These are phyloP conservation scores for Pangasius sanitwongsei DNA, from an alignment of 2,797 vertebrate species.

Conservation along the genomic window DNA sequence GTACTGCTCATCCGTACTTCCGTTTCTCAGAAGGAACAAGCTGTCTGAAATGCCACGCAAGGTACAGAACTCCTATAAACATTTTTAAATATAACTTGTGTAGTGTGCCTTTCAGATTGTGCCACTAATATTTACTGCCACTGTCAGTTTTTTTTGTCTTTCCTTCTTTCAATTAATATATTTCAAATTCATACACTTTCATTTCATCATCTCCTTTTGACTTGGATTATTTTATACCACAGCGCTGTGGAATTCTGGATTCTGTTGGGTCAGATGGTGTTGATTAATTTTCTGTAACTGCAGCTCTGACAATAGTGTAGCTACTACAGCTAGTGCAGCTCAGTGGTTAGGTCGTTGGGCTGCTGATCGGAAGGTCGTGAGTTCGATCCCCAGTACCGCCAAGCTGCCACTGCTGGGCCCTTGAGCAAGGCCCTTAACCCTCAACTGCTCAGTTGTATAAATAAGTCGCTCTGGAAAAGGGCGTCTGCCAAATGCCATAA, in stretches of 20 bases:
- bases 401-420: no score
- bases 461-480: no score
- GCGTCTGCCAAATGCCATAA: no score
- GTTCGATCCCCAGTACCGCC: no score
- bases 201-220: not conserved
- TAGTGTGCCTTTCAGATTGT: not conserved
- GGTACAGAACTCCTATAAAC: not conserved
- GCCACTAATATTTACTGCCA: no score
- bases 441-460: no score
- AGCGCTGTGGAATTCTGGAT: not conserved
- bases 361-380: no score
- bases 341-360: no score
- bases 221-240: not conserved
- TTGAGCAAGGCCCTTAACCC: no score
- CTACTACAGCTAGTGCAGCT: no score
- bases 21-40: not conserved
- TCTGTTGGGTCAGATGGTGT: not conserved
- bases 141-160: not conserved
- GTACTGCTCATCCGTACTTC: no score
- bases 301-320: not conserved
- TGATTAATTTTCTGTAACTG: not conserved
- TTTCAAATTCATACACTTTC: not conserved
- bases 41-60: not conserved
- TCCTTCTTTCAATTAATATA: not conserved
- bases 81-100: not conserved